phyloP scores from a whole-genome alignment of 2,113 vertebrate genomes.

The Peromyscus californicus region DNA sequence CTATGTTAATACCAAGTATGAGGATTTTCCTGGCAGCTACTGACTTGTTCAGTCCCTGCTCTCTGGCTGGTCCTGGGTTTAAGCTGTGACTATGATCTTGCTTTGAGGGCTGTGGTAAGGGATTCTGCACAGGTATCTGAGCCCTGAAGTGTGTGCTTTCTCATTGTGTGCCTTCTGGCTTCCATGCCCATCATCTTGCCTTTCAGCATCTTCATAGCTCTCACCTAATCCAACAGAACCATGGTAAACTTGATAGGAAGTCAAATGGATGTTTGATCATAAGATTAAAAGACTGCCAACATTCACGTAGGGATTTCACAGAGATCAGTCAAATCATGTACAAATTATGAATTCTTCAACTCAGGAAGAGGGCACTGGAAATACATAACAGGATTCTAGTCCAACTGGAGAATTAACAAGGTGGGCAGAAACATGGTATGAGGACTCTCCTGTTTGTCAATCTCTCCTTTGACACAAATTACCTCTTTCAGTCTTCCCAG shows the following conservation, averaged over 20 bases:
- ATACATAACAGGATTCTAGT: neutral
- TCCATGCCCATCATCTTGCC: neutral
- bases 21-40: neutral
- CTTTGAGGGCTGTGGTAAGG: neutral
- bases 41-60: neutral
- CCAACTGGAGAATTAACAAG: neutral
- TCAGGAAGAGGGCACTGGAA: neutral
- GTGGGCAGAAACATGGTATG: neutral
- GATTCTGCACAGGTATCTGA: neutral
- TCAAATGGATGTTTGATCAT: neutral
- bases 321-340: neutral
- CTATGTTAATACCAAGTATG: neutral
- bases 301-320: neutral
- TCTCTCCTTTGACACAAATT: conserved; percentile 4
- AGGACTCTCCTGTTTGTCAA: neutral
- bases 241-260: neutral
- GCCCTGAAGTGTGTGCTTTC: neutral
- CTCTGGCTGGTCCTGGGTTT: neutral
- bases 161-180: neutral
- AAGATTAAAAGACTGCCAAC: neutral
- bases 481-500: neutral
- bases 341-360: neutral
- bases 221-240: neutral
- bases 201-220: neutral
- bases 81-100: neutral